Evolutionary conservation across 2,113 vertebrate genomes (phyloP), one percentile per base, ranked within the genome.

Genomic region (Maccullochella peelii): DNA sequence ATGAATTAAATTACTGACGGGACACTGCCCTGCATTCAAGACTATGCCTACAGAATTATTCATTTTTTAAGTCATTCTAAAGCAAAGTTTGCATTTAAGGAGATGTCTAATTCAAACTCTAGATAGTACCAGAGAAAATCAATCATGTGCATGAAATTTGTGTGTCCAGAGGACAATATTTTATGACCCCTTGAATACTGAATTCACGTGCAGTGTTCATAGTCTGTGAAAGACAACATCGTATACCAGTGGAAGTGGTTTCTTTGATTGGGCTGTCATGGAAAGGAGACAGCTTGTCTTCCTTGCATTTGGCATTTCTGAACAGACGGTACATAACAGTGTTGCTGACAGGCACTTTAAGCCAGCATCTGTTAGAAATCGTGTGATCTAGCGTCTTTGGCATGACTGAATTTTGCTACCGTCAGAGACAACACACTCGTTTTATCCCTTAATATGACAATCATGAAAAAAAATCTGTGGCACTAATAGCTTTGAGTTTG

Each of bases 301-400:
- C 83, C 67, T 82, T 85, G 83, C 85, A 86, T 87, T 92, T 93
- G 88, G 79, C 80, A 87, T 93, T 89, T 86, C 73, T 86, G 79
- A 95, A 95, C 91, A 94, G 93, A 94, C 89, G 86, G 88, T 77
- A 85, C 84, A 85, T 77, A 87, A 90, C 86, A 86, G 81, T 80
- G 78, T 82, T 82, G 84, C 89, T 93, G 91, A 93, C 92, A 90
- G 89, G 78, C 89, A 91, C 87, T 89, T 91, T 90, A 82, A 87
- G 79, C 80, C 85, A 89, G 91, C 95, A 94, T 93, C 93, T 95
- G 94, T 84, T 93, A 65, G 83, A 88, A 87, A 91, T 92, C 76
- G 83, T 78, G 81, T 84, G 89, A 93, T 93, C 82, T 84, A 84
- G 73, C 74, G 83, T 90, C 87, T 90, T 70, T 89, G 89, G 68